A percentile compares a stretch with the other conserved stretches of the same genome.
Conservation (phyloP, 2,888 invertebrate genomes). For the Limenitis camilla region DNA sequence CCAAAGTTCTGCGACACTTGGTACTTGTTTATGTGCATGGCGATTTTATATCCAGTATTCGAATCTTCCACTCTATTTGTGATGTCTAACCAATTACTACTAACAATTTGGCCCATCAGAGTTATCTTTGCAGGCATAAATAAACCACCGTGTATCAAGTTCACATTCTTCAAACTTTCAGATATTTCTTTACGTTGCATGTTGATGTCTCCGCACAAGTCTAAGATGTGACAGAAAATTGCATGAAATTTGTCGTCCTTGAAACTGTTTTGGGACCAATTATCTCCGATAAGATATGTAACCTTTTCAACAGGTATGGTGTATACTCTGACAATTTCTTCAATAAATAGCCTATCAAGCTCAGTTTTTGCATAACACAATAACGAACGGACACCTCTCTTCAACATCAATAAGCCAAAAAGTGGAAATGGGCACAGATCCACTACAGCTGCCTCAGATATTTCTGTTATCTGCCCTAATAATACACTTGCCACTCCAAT, state of each 20-base stretch:
- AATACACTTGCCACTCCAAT: constrained; percentile 51
- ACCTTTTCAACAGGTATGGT: constrained; percentile 49
- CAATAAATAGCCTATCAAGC: constrained; percentile 55
- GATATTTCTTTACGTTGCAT: constrained; percentile 42
- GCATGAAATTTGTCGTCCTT: constrained; percentile 61
- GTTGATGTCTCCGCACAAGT: constrained; percentile 74
- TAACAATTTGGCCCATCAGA: constrained; percentile 74
- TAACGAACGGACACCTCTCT: constrained; percentile 61
- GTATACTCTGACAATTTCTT: constrained; percentile 56
- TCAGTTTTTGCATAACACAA: constrained; percentile 54
- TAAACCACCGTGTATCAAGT: constrained; percentile 58
- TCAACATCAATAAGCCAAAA: constrained; percentile 74
- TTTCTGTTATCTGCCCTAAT: constrained; percentile 50
- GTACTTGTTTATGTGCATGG: constrained; percentile 74
- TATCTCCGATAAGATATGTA: constrained; percentile 47
- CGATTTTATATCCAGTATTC: constrained; percentile 73
- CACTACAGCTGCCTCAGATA: constrained; percentile 53
- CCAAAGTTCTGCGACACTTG: constrained; percentile 74
- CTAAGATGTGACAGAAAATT: constrained; percentile 71
- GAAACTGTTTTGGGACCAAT: constrained; percentile 41
- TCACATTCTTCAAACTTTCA: constrained; percentile 38
- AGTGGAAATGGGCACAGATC: constrained; percentile 78
- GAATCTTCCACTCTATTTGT: constrained; percentile 74
- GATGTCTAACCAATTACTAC: constrained; percentile 74
- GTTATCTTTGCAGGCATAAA: constrained; percentile 69